Conservation (phyloP, 2,888 invertebrate species). For the Ptychoptera contaminata region DNA sequence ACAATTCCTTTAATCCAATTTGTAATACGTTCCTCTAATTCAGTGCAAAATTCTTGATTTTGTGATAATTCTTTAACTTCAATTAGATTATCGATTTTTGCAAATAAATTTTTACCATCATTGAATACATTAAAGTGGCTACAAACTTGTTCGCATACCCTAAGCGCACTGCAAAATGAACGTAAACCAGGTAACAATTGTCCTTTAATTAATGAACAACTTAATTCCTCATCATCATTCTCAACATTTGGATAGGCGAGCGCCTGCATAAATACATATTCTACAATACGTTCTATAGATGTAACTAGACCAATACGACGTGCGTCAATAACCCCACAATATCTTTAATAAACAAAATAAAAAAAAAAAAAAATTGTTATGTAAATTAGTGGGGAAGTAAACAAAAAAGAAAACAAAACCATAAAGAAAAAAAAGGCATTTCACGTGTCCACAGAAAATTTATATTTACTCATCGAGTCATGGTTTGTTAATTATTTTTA, state of each 20-base stretch:
- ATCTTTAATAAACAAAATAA: conserved; percentile 27
- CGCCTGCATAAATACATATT: conserved; percentile 81
- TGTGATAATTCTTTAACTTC: conserved; percentile 56
- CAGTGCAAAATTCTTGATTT: conserved; percentile 44
- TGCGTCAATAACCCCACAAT: conserved; percentile 68
- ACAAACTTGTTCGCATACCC: conserved; percentile 74
- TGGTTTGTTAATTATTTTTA: too few relatives aligned
- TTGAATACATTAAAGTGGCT: conserved; percentile 62
- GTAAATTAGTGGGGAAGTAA: not conserved
- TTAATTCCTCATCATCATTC: conserved; percentile 64
- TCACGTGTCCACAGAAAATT: not conserved
- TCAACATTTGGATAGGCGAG: conserved; percentile 65
- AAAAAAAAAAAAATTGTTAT: not conserved
- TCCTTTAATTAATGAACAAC: conserved; percentile 67
- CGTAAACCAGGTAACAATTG: conserved; percentile 66
- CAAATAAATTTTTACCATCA: conserved; percentile 49
- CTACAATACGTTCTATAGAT: conserved; percentile 74
- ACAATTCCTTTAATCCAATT: conserved; percentile 68
- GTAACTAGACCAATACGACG: conserved; percentile 66
- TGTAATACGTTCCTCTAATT: conserved; percentile 56
- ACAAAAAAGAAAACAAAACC: not conserved
- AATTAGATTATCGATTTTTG: conserved; percentile 40
- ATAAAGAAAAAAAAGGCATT: not conserved
- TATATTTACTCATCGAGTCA: not conserved
- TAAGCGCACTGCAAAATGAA: conserved; percentile 78